phyloP scores from a whole-genome alignment of 2,888 invertebrate species.

The Cheilosia soror region DNA sequence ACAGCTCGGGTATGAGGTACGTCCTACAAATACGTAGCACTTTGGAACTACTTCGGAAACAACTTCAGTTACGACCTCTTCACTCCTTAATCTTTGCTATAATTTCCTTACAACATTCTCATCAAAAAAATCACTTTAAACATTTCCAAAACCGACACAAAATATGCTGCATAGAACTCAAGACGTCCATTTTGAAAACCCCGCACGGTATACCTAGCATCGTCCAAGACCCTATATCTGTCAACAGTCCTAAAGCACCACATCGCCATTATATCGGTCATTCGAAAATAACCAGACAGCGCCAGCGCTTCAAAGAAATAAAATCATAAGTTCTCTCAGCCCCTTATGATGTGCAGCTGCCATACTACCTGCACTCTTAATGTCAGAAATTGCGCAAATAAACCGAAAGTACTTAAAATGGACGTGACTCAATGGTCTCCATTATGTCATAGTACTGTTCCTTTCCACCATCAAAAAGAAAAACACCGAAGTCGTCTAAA shows the following conservation, averaged over 20 bases:
- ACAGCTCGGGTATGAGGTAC: no score
- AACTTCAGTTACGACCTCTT: no score
- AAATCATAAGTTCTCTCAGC: conserved; percentile 38
- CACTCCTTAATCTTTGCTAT: no score
- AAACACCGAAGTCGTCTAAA: conserved; percentile 51
- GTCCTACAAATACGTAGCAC: no score
- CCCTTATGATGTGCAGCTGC: not conserved
- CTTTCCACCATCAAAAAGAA: conserved; percentile 31
- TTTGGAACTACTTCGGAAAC: no score
- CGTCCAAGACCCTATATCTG: not conserved
- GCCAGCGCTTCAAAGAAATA: conserved; percentile 16
- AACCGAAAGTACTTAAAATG: conserved; percentile 43
- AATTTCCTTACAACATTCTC: no score
- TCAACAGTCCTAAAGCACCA: not conserved
- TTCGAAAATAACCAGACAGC: conserved; percentile 29
- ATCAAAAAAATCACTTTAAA: no score
- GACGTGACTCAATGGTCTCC: conserved; percentile 61
- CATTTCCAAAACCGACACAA: no score
- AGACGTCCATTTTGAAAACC: no score
- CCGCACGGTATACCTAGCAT: not conserved
- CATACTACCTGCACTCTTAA: conserved; percentile 50
- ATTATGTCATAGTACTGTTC: conserved; percentile 59
- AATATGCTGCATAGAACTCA: no score
- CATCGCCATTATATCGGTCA: conserved; percentile 34
- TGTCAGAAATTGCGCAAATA: conserved; percentile 50